Base-by-base conservation (phyloP, 2,888 invertebrate species). In the Colostygia pectinataria region DNA sequence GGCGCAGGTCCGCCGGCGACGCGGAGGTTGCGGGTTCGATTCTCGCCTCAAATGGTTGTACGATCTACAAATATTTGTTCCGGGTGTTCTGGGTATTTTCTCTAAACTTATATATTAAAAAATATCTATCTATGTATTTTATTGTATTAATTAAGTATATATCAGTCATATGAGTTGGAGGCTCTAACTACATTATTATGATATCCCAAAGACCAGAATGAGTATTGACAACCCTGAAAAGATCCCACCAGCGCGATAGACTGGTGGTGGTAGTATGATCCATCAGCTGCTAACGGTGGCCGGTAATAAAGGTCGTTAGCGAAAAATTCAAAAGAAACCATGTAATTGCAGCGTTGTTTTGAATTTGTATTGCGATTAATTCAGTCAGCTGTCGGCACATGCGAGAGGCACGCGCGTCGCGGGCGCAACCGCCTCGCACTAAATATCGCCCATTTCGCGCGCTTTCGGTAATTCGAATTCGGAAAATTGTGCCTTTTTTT, bases 381-480 rank as follows among this genome's bases (percentile, higher is more conserved):
- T 84, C 88, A 89, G 90, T 90, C 85, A 89, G 88, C 86, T 88
- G 88, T 82, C 80, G 82, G 83, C 85, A 77, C 66, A 87, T 80
- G 84, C 73, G 74, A 74, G 73, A 67, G 77, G 83, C 80, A 87
- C 87, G 89, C 72, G 81, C 81, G 83, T 76, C 80, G 87, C 83
- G 83, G 84, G 89, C 88, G 87, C 88, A 83, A 57, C 71, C 63
- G 55, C 56, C 58, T 62, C 69, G 59, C 59, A 58, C 59, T 66
- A n/a, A n/a, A n/a, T n/a, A 56, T 64, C 63, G 65, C n/a, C 61
- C 62, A 65, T 74, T 77, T 78, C 82, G 83, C 81, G 83, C 80
- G 76, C 65, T 66, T 49, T 50, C 44, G 27, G 24, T 49, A 43
- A 50, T 54, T 46, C 46, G 39, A 51, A 44, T 51, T 53, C 38